A percentile compares a stretch with the other conserved stretches of the same genome.
These are phyloP conservation scores for Caenorhabditis briggsae DNA, from an alignment of 1,140 invertebrate species.

Conservation along the genomic window DNA sequence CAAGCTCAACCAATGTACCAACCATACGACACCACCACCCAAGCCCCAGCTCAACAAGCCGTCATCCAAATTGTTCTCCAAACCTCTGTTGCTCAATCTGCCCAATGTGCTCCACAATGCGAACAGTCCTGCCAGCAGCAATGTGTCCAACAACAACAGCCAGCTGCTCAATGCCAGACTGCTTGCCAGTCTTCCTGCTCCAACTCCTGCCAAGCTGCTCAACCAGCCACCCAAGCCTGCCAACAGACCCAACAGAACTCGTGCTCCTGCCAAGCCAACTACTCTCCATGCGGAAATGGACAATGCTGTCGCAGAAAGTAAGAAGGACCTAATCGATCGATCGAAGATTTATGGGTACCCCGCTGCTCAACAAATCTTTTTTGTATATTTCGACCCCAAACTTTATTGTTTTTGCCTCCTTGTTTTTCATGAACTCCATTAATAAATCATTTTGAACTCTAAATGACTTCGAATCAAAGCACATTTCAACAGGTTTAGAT, in stretches of 20 bases:
- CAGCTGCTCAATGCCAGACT: slow-evolving; percentile 60
- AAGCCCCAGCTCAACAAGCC: slow-evolving; percentile 12
- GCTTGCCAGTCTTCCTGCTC: slow-evolving; percentile 58
- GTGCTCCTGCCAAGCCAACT: slow-evolving; percentile 40
- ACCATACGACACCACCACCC: slow-evolving; percentile 37
- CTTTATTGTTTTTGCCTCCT: slow-evolving; percentile 41
- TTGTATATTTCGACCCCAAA: slow-evolving; percentile 44
- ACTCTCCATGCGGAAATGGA: slow-evolving; percentile 52
- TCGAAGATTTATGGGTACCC: slow-evolving; percentile 51
- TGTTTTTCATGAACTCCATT: slow-evolving; percentile 35
- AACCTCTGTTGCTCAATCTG: slow-evolving; percentile 53
- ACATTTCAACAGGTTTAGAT: not conserved
- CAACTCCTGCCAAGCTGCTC: slow-evolving; percentile 54
- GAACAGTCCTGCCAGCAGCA: slow-evolving; percentile 61
- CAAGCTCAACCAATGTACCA: slow-evolving; percentile 63
- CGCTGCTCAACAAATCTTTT: slow-evolving; percentile 36
- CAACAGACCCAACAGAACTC: slow-evolving; percentile 47
- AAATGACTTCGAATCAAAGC: not conserved
- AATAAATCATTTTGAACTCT: slow-evolving; percentile 26
- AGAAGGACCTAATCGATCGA: slow-evolving; percentile 50
- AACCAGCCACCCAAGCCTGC: slow-evolving; percentile 56
- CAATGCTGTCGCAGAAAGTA: slow-evolving; percentile 46
- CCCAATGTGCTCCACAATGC: slow-evolving; percentile 57
- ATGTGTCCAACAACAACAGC: slow-evolving; percentile 60
- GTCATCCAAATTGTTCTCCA: slow-evolving; percentile 58